Percentiles rank a stretch among this genome's conserved stretches.
Evolutionary conservation across 2,113 vertebrate genomes (phyloP).

Genomic region (Melierax canorus): DNA sequence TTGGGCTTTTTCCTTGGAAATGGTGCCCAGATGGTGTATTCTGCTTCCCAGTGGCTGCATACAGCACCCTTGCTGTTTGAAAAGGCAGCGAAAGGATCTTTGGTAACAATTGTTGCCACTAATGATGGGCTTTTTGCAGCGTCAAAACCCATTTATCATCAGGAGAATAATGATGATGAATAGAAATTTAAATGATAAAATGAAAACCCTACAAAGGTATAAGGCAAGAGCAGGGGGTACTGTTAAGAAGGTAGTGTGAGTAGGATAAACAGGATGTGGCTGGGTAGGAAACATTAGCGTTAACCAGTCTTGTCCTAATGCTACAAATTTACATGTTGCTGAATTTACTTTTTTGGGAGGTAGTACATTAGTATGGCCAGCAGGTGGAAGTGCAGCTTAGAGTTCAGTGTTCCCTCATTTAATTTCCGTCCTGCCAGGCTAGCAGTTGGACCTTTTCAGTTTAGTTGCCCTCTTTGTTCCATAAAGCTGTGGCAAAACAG

Average conservation of each 20-base stretch:
- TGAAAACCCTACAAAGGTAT: background rate
- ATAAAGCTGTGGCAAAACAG: background rate
- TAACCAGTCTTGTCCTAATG: background rate
- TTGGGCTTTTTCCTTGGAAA: background rate
- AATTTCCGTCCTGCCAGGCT: background rate
- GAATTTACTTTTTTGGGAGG: background rate
- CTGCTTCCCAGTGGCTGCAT: background rate
- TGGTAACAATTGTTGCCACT: background rate
- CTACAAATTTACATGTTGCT: background rate
- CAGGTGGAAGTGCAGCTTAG: constrained; percentile 26
- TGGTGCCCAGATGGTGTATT: background rate
- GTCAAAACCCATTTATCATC: background rate
- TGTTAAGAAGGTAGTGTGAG: background rate
- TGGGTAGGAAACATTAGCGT: background rate
- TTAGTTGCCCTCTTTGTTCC: background rate
- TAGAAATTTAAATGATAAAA: background rate
- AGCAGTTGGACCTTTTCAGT: background rate
- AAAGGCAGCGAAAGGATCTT: background rate
- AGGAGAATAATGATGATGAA: background rate
- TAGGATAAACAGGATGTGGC: background rate
- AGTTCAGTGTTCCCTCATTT: background rate
- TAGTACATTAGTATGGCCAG: background rate
- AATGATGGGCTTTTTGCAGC: background rate
- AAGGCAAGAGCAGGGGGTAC: background rate
- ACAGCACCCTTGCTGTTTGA: background rate